Evolutionary conservation across 1,140 invertebrate species (phyloP).

Genomic region (Rhagoletis zephyria): DNA sequence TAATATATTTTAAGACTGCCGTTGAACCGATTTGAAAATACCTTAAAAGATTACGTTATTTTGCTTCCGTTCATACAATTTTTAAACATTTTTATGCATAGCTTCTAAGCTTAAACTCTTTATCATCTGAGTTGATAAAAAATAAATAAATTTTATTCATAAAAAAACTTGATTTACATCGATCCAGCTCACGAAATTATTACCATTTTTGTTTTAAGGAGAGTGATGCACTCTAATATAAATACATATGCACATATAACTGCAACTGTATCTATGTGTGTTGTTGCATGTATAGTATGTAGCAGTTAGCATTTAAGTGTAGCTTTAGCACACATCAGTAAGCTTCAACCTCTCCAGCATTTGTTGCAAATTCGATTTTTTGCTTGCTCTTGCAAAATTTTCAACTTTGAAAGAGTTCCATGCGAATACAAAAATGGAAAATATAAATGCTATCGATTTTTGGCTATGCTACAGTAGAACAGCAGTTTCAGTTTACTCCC

Average conservation of each 20-base stretch:
- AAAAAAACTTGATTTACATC: too few species aligned
- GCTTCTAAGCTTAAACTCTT: too few species aligned
- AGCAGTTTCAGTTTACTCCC: too few species aligned
- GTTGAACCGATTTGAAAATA: too few species aligned
- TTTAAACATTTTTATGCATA: too few species aligned
- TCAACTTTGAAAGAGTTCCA: not conserved
- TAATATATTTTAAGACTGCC: too few species aligned
- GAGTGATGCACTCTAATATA: not conserved
- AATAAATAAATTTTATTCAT: too few species aligned
- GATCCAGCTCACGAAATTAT: too few species aligned
- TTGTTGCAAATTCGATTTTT: not conserved
- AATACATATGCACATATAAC: not conserved
- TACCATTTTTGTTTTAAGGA: not conserved
- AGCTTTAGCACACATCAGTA: not conserved
- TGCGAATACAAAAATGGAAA: not conserved
- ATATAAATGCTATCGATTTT: not conserved
- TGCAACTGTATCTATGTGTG: not conserved
- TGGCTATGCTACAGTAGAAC: not conserved
- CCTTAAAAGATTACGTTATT: too few species aligned
- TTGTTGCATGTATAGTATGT: not conserved
- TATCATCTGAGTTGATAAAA: too few species aligned
- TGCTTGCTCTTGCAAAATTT: not conserved
- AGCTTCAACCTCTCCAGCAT: not conserved
- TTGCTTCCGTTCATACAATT: too few species aligned
- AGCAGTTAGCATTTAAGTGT: not conserved